These are phyloP conservation scores for Cydia strobilella DNA, from an alignment of 1,140 invertebrate genomes.

Conservation along the genomic window DNA sequence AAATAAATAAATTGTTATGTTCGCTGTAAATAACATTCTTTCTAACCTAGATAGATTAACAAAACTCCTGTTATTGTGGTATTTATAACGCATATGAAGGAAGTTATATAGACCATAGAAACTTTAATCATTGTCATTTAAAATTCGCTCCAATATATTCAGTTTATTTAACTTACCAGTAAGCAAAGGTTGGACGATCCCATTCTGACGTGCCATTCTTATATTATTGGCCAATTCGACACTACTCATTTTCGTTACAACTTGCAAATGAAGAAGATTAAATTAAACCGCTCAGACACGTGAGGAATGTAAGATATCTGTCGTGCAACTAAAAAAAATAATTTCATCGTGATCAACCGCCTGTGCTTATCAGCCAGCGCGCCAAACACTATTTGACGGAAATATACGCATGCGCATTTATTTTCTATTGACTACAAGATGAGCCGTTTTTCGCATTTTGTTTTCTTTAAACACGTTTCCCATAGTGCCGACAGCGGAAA, in stretches of 20 bases:
- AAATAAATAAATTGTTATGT: conserved; percentile 1
- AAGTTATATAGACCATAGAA: background rate
- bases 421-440: conserved; percentile 57
- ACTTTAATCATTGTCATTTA: conserved; percentile 39
- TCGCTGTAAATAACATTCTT: background rate
- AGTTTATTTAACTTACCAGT: conserved; percentile 81
- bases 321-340: conserved; percentile 67
- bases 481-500: background rate
- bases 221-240: conserved; percentile 49
- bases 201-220: conserved; percentile 84
- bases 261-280: conserved; percentile 37
- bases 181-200: conserved; percentile 89
- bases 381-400: conserved; percentile 73
- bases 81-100: background rate
- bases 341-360: conserved; percentile 68
- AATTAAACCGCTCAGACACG: conserved; percentile 47
- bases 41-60: conserved; percentile 3
- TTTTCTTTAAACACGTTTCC: background rate
- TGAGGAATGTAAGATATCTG: conserved; percentile 63
- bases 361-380: conserved; percentile 73
- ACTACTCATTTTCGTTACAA: conserved; percentile 72
- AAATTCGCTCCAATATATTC: conserved; percentile 55
- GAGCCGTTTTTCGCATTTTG: conserved; percentile 50
- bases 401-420: conserved; percentile 67
- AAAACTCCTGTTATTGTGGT: background rate